Base-by-base conservation (phyloP, 2,888 invertebrate species). In the Plebejus melissa region DNA sequence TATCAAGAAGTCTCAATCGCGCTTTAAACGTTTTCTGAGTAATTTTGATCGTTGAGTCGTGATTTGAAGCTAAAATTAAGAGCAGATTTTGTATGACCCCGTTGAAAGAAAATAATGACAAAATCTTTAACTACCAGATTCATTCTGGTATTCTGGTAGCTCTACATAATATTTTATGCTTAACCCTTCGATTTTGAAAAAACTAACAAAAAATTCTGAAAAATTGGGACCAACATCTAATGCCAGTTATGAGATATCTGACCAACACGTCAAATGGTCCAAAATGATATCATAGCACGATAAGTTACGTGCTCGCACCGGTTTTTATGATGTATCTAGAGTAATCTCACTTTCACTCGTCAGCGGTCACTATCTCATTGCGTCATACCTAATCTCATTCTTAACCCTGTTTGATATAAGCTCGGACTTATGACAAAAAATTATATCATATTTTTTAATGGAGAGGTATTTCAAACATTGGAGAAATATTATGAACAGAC, bases 341-440 rank as follows among this genome's bases (percentile, higher is more conserved):
- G 74, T 74, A 36, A 74, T 58, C 41, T 77, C 70, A 76, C 78
- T 78, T 79, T 79, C 79, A 79, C 79, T 74, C 57, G 76, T 75
- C 60, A 36, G 75, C 50, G 72, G 50, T 72, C 50, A 72, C 50
- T 72, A 72, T 72, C 72, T 50, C 13, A 50, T 72, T 72, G 50
- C 72, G 32, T 72, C 72, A 72, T 50, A 65, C 5, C 32, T 65
- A 65, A 16, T 16, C 65, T 65, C 16, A 65, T 32, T 65, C 65
- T 4, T 65, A 65, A 13, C 32, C 6, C 65, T 7, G 5, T 65
- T 65, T 65, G 5, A 65, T 65, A 36, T 65, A 13, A 65, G 32
- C 13, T 36, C 28, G 13, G 32, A 32, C 4, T 65, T 5, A 16
- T 65, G 13, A 65, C 1, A 22, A 22, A 22, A 22, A 54, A 16